Evolutionary conservation across 64 coral and sea anemone genomes (phyloP).

Genomic region (Montipora foliosa): DNA sequence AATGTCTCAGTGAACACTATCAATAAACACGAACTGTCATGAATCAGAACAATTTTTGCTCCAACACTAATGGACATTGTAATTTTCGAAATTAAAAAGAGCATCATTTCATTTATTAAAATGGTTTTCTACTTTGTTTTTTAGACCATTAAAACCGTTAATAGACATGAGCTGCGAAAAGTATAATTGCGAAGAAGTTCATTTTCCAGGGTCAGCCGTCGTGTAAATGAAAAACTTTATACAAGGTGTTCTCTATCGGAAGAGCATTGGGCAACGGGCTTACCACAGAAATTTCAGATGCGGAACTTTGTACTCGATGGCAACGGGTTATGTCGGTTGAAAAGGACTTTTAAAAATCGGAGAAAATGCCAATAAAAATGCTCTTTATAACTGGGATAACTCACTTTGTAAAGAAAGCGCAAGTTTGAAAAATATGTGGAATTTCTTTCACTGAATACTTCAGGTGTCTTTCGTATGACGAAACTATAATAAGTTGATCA

Average conservation of each 20-base stretch:
- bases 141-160: conserved; percentile 78
- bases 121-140: conserved; percentile 69
- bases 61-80: conserved; percentile 79
- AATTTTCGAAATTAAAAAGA: conserved; percentile 93
- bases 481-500: neutral
- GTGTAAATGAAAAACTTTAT: conserved; percentile 26
- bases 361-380: conserved; percentile 19
- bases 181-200: conserved; percentile 41
- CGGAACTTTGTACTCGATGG: no score
- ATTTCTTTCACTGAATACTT: neutral
- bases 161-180: conserved; percentile 60
- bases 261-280: neutral
- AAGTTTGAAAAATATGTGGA: neutral
- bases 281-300: no score
- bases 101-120: conserved; percentile 87
- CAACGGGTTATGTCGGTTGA: conserved; percentile 14
- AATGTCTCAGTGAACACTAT: conserved; percentile 73
- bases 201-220: conserved; percentile 25
- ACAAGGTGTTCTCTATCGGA: neutral
- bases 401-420: neutral
- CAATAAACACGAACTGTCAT: conserved; percentile 79
- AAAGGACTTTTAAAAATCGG: neutral
- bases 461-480: conserved; percentile 14
- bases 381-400: neutral
- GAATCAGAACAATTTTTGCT: conserved; percentile 86